Conservation (phyloP, 2,888 invertebrate genomes). For the Yponomeuta cagnagella region DNA sequence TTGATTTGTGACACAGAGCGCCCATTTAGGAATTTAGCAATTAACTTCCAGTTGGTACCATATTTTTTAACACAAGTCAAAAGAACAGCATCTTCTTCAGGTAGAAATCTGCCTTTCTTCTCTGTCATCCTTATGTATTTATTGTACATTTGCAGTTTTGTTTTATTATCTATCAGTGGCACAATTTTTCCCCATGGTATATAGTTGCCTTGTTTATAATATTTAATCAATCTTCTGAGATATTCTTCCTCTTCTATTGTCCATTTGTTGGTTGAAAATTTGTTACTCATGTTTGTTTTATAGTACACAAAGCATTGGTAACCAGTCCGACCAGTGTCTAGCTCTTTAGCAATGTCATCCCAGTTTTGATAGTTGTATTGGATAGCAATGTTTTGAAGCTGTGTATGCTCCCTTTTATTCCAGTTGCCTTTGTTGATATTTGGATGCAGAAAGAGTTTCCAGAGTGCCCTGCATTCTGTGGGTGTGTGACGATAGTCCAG, state of each 20-base stretch:
- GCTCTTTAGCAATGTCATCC: constrained; percentile 76
- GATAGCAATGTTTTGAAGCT: constrained; percentile 40
- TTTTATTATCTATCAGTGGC: constrained; percentile 77
- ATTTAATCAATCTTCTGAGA: constrained; percentile 78
- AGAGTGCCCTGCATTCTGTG: constrained; percentile 80
- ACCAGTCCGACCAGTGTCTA: constrained; percentile 77
- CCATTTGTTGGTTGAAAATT: constrained; percentile 70
- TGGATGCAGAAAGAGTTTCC: constrained; percentile 83
- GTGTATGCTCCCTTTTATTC: constrained; percentile 42
- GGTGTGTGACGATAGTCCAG: constrained; percentile 75
- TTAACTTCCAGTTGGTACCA: constrained; percentile 77
- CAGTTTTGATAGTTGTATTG: constrained; percentile 76
- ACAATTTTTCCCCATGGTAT: constrained; percentile 86
- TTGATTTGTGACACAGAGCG: constrained; percentile 78
- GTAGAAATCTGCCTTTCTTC: constrained; percentile 78
- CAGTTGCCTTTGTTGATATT: constrained; percentile 72
- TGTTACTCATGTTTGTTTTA: constrained; percentile 63
- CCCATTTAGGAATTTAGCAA: constrained; percentile 75
- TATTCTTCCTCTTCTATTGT: constrained; percentile 80
- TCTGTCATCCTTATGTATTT: constrained; percentile 60
- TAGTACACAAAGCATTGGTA: constrained; percentile 83
- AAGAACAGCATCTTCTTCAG: constrained; percentile 80
- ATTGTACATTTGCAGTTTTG: constrained; percentile 80
- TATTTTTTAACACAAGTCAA: constrained; percentile 77
- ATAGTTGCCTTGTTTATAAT: constrained; percentile 77